Evolutionary conservation across 2,888 invertebrate genomes (phyloP), one percentile per base, ranked within the genome.

Genomic region (Smittia aterrima): DNA sequence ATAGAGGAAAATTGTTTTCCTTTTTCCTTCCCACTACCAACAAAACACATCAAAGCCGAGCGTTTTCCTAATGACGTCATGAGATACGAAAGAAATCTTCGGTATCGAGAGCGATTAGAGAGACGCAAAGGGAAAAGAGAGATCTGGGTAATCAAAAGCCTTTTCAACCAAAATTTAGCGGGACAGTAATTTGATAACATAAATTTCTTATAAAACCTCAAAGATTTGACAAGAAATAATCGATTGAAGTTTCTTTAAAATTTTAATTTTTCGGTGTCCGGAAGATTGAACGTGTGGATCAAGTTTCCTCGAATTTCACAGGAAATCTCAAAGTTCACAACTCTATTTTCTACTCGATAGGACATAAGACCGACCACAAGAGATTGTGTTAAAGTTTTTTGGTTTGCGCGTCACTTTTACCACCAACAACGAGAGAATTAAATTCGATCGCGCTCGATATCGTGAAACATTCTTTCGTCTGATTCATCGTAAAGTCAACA

Each of bases 61-160:
- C 2, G 16, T 13, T 47, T 47, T 47, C 64, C 27, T n/a, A 38
- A 66, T 38, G 66, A 38, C 66, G 38, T 68, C 47, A 68, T 68
- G 1, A 68, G 41, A 47, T 68, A 38, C 68, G 58, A 58, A 58
- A 6, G 20, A n/a, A 2, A 7, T 6, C 18, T 22, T 58, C 58
- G 58, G 18, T 22, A 58, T 58, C 58, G 18, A 6, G 58, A 58
- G 58, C 47, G 47, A 47, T 47, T 6, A 58, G 3, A 58, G 13
- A 18, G 18, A n/a, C n/a, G n/a, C n/a, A 58, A 58, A 47, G 16
- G 3, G 13, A 47, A n/a, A 47, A 2, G 47, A n/a, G n/a, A 47
- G 47, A 47, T 47, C 47, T n/a, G n/a, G 47, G n/a, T n/a, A 16
- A 47, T 47, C 47, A n/a, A 47, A 47, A 13, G 2, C n/a, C 47